Evolutionary conservation across 2,797 vertebrate genomes (phyloP).

Genomic region (Esox lucius): DNA sequence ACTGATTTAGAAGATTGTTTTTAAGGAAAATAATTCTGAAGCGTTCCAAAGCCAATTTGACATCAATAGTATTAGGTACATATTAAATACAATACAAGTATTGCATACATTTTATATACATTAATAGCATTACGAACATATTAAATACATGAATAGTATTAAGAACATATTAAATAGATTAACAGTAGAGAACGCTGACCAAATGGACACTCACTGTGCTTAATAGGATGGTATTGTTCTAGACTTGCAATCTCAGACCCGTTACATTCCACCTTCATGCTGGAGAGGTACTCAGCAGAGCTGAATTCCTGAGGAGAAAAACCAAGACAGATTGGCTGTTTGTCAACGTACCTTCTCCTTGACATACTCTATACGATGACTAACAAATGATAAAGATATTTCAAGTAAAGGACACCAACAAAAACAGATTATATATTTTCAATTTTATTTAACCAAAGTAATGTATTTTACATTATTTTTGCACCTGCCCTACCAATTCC

Average conservation of each 20-base stretch:
- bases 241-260: constrained; percentile 18
- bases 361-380: neutral
- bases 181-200: neutral
- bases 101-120: no score
- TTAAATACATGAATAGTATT: no score
- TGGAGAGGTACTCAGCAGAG: fast-evolving
- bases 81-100: neutral
- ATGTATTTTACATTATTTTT: no score
- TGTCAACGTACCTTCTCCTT: neutral
- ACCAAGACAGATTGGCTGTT: neutral
- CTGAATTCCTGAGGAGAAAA: constrained; percentile 38
- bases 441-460: no score
- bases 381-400: neutral
- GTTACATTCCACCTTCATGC: constrained; percentile 54
- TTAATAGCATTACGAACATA: no score
- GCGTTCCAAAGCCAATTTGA: neutral
- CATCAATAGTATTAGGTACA: neutral
- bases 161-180: no score
- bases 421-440: no score
- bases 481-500: no score
- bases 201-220: constrained; percentile 57
- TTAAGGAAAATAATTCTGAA: neutral
- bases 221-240: fast-evolving
- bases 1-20: neutral
- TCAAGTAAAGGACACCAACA: no score